Percentiles rank a stretch among this genome's conserved stretches.
phyloP scores from a whole-genome alignment of 1,140 invertebrate genomes.

The Cardiocondyla obscurior region DNA sequence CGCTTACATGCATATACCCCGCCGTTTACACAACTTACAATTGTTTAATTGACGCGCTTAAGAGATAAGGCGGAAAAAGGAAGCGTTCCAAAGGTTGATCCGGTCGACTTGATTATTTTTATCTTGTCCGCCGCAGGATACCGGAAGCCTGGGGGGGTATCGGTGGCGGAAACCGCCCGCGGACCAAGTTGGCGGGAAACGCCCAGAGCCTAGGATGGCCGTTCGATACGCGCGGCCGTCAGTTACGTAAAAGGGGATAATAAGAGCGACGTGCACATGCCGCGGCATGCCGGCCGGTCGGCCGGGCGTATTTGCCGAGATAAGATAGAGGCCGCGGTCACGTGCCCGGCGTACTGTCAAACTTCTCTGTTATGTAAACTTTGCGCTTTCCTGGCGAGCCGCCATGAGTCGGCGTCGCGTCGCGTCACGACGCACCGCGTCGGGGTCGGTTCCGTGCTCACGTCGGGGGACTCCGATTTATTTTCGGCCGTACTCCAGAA shows the following conservation, averaged over 20 bases:
- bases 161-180: conserved; percentile 21
- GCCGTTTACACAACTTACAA: background rate
- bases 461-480: conserved; percentile 69
- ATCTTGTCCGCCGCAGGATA: background rate
- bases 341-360: conserved; percentile 82
- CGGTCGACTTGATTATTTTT: conserved; percentile 12
- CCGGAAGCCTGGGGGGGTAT: conserved; percentile 3
- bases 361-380: conserved; percentile 83
- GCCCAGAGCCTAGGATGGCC: conserved; percentile 58
- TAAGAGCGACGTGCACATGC: conserved; percentile 66
- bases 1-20: background rate
- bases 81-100: background rate
- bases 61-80: background rate
- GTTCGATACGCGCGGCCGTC: conserved; percentile 62
- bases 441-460: conserved; percentile 48
- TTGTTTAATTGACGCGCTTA: background rate
- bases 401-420: conserved; percentile 74
- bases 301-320: conserved; percentile 75
- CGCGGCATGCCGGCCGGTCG: conserved; percentile 45
- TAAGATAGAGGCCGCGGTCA: conserved; percentile 80
- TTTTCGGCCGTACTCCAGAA: conserved; percentile 70
- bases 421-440: conserved; percentile 15
- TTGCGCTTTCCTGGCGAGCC: conserved; percentile 75
- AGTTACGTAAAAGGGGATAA: conserved; percentile 78
- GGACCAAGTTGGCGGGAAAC: conserved; percentile 61